Evolutionary conservation across 2,797 vertebrate species (phyloP), one percentile per base, ranked within the genome.

Genomic region (Alfaro cultratus): DNA sequence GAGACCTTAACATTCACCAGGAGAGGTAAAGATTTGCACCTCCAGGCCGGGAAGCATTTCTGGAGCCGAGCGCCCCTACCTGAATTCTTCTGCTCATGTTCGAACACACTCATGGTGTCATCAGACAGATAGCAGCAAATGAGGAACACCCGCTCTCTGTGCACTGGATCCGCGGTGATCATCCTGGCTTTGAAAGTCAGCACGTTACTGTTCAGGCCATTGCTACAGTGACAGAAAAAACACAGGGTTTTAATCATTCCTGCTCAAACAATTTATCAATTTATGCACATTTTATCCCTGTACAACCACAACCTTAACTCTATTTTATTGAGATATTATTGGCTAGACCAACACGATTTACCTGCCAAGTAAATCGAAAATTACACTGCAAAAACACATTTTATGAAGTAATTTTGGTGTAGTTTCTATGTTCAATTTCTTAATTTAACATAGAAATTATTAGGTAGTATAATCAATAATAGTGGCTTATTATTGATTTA

Each of bases 41-140:
- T 77, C 5, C 9, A 5, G 77, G 45, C 75, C 47, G 62, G 1
- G 23, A 7, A 70, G 57, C 36, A 51, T 74, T 29, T 74, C 29
- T 45, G 31, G 10, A 73, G 53, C 45, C 60, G 64, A 64, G 68
- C 0, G 8, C 67, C 74, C 73, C 89, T 93, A 99, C 98, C 98
- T 94, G 97, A 96, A 93, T 98, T 98, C 87, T 1, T 93, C 88
- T 96, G 93, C 13, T 74, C 45, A 46, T 77, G 88, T 90, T 98
- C 97, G 91, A 96, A 99, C 85, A 99, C 86, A 4, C 94, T 93
- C 83, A 99, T 94, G 78, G 97, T 96, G 91, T 97, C 96, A 90
- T 99, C 97, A 1, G 93, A 86, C 77, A 99, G 95, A 93, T 95
- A 96, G 92, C 95, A 97, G 80, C 96, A 97, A 84, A 99, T 92